phyloP scores from a whole-genome alignment of 2,113 vertebrate species.

The Carassius carassius region DNA sequence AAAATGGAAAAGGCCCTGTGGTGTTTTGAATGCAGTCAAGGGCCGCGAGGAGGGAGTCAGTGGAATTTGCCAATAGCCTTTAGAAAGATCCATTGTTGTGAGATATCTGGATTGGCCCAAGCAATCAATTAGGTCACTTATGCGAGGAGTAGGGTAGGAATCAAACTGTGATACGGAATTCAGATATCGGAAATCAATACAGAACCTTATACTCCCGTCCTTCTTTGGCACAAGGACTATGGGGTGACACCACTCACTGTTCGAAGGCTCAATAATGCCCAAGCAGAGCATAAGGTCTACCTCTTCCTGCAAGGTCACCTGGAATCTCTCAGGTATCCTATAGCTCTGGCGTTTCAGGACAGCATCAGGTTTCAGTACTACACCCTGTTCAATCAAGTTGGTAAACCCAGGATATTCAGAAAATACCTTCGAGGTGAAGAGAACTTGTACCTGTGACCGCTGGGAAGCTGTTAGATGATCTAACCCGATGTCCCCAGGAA shows the following conservation, averaged over 20 bases:
- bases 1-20: neutral
- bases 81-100: too few species aligned
- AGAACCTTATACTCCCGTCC: neutral
- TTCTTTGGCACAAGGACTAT: neutral
- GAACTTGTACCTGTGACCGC: neutral
- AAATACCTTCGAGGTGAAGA: neutral
- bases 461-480: slow-evolving; percentile 1
- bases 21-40: neutral
- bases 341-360: neutral
- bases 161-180: neutral
- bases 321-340: neutral
- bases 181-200: neutral
- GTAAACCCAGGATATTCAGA: neutral
- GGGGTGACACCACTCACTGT: neutral
- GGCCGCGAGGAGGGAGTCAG: too few species aligned
- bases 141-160: neutral
- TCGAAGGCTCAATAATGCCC: neutral
- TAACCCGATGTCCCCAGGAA: neutral
- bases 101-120: too few species aligned
- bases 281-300: neutral
- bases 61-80: too few species aligned
- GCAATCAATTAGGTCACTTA: neutral
- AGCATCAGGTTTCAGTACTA: too few species aligned
- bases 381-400: neutral
- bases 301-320: neutral